Conservation (phyloP, 1,140 invertebrate species). For the Copidosoma floridanum region DNA sequence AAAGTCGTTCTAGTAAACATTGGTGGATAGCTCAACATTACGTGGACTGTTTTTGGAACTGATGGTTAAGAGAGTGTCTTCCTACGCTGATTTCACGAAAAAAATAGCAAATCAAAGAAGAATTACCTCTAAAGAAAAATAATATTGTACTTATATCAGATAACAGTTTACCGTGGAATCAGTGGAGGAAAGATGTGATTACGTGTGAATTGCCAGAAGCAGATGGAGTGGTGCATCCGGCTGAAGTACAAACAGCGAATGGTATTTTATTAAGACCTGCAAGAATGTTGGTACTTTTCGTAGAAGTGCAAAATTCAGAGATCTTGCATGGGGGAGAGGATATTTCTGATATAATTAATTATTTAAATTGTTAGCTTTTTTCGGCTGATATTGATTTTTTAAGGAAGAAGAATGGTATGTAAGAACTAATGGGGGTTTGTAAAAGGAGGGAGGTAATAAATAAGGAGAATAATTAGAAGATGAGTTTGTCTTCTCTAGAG, state of each 20-base stretch:
- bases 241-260: not conserved
- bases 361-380: too few species aligned
- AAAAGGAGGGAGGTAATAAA: too few species aligned
- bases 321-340: too few species aligned
- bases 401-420: too few species aligned
- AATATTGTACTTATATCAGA: constrained; percentile 9
- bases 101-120: constrained; percentile 33
- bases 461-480: too few species aligned
- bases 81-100: constrained; percentile 30
- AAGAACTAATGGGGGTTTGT: too few species aligned
- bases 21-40: constrained; percentile 24
- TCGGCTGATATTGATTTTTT: too few species aligned
- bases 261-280: not conserved
- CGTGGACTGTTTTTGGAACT: constrained; percentile 37
- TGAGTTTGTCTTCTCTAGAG: too few species aligned
- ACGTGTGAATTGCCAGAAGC: not conserved
- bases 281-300: too few species aligned
- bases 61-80: constrained; percentile 37
- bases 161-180: not conserved
- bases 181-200: constrained; percentile 9
- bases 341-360: too few species aligned
- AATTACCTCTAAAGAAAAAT: not conserved
- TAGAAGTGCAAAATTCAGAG: too few species aligned
- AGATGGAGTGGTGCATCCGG: not conserved
- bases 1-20: not conserved